Conservation (phyloP, 1,140 invertebrate genomes). For the Telenomus remus region DNA sequence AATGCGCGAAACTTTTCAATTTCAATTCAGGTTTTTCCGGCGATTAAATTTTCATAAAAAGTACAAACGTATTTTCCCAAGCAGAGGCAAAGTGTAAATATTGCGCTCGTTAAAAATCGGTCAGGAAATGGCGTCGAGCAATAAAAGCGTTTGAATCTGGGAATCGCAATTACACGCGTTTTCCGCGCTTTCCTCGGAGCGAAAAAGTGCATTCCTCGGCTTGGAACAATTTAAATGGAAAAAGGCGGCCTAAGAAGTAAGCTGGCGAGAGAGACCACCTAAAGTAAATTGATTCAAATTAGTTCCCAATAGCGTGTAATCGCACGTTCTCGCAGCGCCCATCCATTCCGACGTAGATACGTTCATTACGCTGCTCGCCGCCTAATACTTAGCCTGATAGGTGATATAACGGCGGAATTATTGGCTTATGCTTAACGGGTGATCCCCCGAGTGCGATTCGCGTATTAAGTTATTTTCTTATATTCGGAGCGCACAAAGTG, state of each 20-base stretch:
- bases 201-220: constrained; percentile 17
- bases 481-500: constrained; percentile 38
- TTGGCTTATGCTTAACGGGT: constrained; percentile 64
- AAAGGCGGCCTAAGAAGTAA: constrained; percentile 21
- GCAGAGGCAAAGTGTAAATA: constrained; percentile 1
- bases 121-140: constrained; percentile 2
- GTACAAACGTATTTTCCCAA: too few relatives aligned
- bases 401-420: constrained; percentile 72
- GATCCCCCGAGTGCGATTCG: constrained; percentile 54
- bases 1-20: too few relatives aligned
- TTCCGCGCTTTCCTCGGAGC: background rate
- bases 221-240: constrained; percentile 45
- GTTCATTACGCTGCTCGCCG: constrained; percentile 72
- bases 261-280: constrained; percentile 48
- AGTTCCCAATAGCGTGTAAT: constrained; percentile 73
- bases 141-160: constrained; percentile 5
- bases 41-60: too few relatives aligned
- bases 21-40: too few relatives aligned
- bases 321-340: constrained; percentile 64
- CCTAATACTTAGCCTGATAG: constrained; percentile 75
- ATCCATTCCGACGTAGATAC: constrained; percentile 68
- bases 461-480: constrained; percentile 60
- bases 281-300: constrained; percentile 74
- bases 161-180: constrained; percentile 14
- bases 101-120: constrained; percentile 3